phyloP scores from a whole-genome alignment of 1,140 invertebrate species.

The Stegodyphus dumicola region DNA sequence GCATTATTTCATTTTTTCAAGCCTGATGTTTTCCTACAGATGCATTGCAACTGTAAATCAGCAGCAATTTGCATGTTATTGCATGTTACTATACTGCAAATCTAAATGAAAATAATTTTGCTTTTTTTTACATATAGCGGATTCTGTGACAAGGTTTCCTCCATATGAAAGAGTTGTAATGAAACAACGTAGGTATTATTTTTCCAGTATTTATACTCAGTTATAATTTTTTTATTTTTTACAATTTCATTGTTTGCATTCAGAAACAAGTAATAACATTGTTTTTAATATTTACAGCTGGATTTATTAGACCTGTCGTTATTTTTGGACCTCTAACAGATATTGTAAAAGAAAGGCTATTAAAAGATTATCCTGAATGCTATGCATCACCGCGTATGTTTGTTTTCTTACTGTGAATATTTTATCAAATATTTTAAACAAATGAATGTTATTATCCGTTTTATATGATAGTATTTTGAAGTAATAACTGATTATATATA shows the following conservation, averaged over 20 bases:
- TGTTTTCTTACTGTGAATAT: neutral
- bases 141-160: constrained; percentile 80
- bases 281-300: constrained; percentile 69
- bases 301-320: constrained; percentile 94
- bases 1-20: too few relatives aligned
- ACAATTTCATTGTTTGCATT: neutral
- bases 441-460: too few relatives aligned
- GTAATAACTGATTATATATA: too few relatives aligned
- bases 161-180: constrained; percentile 96
- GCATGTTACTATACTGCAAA: too few relatives aligned
- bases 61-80: too few relatives aligned
- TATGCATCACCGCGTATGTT: constrained; percentile 82
- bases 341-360: constrained; percentile 87
- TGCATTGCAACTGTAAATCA: too few relatives aligned
- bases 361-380: constrained; percentile 90
- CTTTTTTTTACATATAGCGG: constrained; percentile 23
- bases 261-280: neutral
- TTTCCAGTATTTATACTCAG: neutral
- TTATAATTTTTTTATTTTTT: neutral
- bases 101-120: neutral
- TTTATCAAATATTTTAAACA: too few relatives aligned
- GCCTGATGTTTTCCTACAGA: too few relatives aligned
- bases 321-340: constrained; percentile 95
- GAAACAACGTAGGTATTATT: constrained; percentile 74
- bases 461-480: too few relatives aligned